Conservation (phyloP, 37 sponge, comb jelly and placozoan genomes). For the Aplysina aerophoba region DNA sequence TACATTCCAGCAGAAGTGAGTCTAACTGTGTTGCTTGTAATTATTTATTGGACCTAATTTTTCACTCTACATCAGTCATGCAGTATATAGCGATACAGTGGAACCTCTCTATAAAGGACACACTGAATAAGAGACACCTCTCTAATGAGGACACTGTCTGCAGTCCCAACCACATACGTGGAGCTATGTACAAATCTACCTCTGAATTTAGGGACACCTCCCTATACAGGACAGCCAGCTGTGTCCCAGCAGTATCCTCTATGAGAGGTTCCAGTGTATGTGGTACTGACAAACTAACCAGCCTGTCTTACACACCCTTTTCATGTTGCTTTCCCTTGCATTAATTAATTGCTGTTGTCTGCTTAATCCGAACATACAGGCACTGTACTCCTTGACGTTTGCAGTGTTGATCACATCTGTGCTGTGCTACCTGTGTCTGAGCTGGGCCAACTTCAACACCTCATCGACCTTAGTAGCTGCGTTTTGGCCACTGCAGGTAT, state of each 20-base stretch:
- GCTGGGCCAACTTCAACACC: constrained; percentile 11
- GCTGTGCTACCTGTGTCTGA: constrained; percentile 5
- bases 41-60: too few relatives aligned
- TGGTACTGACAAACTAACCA: too few relatives aligned
- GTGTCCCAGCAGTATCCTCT: too few relatives aligned
- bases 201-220: not conserved
- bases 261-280: too few relatives aligned
- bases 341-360: too few relatives aligned
- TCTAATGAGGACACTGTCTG: not conserved
- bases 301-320: too few relatives aligned
- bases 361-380: too few relatives aligned
- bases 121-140: not conserved
- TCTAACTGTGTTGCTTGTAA: not conserved
- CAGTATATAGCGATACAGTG: too few relatives aligned
- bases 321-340: too few relatives aligned
- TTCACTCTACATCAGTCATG: too few relatives aligned
- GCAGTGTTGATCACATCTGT: not conserved
- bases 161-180: not conserved
- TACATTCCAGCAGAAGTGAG: not conserved
- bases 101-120: too few relatives aligned
- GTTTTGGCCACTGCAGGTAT: constrained; percentile 10
- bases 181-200: not conserved
- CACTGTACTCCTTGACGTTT: not conserved
- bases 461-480: constrained; percentile 17
- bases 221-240: too few relatives aligned